Evolutionary conservation across 2,888 invertebrate genomes (phyloP).

Genomic region (Drosophila mulleri): DNA sequence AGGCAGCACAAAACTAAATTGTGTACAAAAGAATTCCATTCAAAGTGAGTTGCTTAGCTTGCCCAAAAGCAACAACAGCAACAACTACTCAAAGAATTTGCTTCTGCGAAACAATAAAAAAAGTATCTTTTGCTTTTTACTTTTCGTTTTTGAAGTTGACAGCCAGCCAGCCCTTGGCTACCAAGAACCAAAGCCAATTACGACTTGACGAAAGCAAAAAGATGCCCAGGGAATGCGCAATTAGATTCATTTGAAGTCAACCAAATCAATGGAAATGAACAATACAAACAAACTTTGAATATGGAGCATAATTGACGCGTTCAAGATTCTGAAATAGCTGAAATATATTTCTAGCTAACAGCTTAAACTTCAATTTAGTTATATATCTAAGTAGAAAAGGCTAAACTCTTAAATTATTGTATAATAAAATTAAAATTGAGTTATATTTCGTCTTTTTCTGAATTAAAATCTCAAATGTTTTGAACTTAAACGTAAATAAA

Average conservation of each 20-base stretch:
- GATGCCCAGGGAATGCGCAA: conserved; percentile 23
- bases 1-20: conserved; percentile 6
- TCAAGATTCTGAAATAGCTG: background rate
- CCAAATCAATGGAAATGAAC: conserved; percentile 1
- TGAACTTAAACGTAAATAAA: too few relatives aligned
- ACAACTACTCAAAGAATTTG: background rate
- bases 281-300: background rate
- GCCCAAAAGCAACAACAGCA: background rate
- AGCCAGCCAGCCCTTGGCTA: conserved; percentile 12
- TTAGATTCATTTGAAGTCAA: conserved; percentile 14
- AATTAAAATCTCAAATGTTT: too few relatives aligned
- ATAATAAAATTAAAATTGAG: too few relatives aligned
- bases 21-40: conserved; percentile 40
- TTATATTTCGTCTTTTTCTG: too few relatives aligned
- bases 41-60: conserved; percentile 26
- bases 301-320: background rate
- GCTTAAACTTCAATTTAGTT: too few relatives aligned
- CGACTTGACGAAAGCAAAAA: conserved; percentile 4
- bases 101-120: conserved; percentile 48
- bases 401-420: too few relatives aligned
- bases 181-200: conserved; percentile 12
- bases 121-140: conserved; percentile 13
- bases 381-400: too few relatives aligned
- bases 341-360: too few relatives aligned
- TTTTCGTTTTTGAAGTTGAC: conserved; percentile 25